Percentiles rank a stretch among this genome's conserved stretches.
Evolutionary conservation across 37 sponge, comb jelly and placozoan species (phyloP).

Genomic region (Aphrocallistes beatrix): DNA sequence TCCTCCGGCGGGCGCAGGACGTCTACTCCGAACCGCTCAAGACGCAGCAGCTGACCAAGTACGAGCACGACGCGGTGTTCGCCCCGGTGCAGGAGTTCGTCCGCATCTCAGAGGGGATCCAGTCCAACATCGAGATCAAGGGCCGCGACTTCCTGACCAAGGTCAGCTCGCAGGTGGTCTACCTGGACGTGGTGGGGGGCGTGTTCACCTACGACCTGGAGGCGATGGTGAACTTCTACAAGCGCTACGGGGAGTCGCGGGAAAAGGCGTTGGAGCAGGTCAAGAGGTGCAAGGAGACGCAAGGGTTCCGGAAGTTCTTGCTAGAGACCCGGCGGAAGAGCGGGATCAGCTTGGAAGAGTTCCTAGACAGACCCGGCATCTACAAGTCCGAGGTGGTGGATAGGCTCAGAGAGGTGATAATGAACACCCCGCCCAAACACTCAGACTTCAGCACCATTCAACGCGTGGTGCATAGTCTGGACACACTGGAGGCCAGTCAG

Average conservation of each 20-base stretch:
- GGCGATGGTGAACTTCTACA: neutral
- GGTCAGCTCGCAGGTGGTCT: neutral
- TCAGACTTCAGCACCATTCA: neutral
- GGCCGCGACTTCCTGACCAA: neutral
- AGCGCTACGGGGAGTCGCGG: neutral
- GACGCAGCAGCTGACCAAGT: neutral
- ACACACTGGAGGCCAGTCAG: neutral
- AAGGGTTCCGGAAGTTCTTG: neutral
- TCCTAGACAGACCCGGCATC: neutral
- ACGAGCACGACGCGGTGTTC: neutral
- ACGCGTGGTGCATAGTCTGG: neutral
- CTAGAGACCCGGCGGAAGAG: neutral
- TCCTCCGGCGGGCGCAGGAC: neutral
- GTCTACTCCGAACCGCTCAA: constrained; percentile 4
- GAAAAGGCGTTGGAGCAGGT: neutral
- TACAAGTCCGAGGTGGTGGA: neutral
- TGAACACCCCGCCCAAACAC: constrained; percentile 14
- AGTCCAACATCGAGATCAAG: neutral
- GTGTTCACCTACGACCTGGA: constrained; percentile 10
- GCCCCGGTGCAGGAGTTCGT: neutral
- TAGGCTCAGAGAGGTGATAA: neutral
- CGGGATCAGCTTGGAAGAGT: neutral
- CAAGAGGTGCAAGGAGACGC: neutral
- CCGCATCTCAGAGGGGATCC: neutral
- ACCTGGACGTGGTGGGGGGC: neutral